phyloP scores from a whole-genome alignment of 2,888 invertebrate species.

The Prenolepis imparis region DNA sequence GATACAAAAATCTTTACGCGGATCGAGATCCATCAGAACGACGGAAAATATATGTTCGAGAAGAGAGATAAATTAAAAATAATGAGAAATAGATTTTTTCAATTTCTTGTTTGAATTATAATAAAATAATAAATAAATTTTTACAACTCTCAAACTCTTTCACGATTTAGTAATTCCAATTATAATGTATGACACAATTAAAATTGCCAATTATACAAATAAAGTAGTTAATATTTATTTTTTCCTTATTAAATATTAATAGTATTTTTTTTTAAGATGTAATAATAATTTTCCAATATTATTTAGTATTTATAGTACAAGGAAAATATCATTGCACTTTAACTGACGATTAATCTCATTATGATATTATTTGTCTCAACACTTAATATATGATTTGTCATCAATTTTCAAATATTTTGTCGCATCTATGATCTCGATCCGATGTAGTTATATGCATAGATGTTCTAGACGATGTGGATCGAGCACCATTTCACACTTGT shows the following conservation, averaged over 20 bases:
- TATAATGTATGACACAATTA: neutral
- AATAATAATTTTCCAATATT: neutral
- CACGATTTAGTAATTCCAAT: neutral
- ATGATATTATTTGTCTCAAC: neutral
- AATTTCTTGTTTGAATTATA: neutral
- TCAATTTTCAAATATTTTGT: neutral
- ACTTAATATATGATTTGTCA: too few species aligned
- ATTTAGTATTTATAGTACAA: neutral
- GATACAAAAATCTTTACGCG: conserved; percentile 47
- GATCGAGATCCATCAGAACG: conserved; percentile 57
- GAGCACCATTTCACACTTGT: conserved; percentile 84
- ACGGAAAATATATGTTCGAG: neutral
- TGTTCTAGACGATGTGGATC: conserved; percentile 86
- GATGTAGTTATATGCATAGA: conserved; percentile 77
- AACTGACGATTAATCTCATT: neutral
- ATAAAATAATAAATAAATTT: neutral
- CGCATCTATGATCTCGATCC: conserved; percentile 58
- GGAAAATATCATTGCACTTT: neutral
- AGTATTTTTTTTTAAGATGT: neutral
- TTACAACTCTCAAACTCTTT: neutral
- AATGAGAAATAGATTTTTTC: too few species aligned
- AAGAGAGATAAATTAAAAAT: too few species aligned
- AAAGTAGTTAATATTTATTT: neutral
- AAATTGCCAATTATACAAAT: neutral
- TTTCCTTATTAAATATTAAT: neutral